Conservation (phyloP, 2,888 invertebrate genomes). For the Andrena bicolor region DNA sequence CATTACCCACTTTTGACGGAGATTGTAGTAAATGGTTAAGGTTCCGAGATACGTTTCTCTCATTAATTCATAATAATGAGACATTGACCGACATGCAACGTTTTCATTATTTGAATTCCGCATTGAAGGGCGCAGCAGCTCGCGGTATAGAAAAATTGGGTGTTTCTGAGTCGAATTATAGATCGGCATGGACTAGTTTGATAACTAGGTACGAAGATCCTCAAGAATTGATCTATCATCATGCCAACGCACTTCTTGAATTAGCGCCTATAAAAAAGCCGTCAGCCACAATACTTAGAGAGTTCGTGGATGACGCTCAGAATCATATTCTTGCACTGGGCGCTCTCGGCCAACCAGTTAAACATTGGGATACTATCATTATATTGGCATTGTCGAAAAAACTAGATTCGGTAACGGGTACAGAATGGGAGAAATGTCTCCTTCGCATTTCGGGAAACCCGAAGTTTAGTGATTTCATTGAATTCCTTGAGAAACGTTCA, state of each 20-base stretch:
- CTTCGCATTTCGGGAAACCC: background rate
- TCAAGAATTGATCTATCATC: background rate
- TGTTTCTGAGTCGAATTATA: background rate
- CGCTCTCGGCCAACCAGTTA: background rate
- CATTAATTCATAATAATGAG: background rate
- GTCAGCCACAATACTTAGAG: background rate
- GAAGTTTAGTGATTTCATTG: background rate
- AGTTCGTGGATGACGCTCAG: background rate
- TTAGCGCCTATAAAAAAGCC: background rate
- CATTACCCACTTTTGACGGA: background rate
- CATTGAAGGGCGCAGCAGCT: background rate
- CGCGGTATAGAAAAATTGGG: background rate
- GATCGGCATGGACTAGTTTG: background rate
- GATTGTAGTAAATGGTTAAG: background rate
- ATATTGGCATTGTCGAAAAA: background rate
- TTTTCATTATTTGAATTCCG: background rate
- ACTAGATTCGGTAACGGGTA: background rate
- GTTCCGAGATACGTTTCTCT: background rate
- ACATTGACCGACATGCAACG: background rate
- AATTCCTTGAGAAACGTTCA: background rate
- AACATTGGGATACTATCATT: background rate
- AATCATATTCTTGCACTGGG: background rate
- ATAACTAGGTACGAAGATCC: slow-evolving; percentile 7
- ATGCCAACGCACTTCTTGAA: background rate
- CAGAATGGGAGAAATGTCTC: background rate